These are phyloP conservation scores for Oreonectes daqikongensis DNA, from an alignment of 2,797 vertebrate genomes.

Conservation along the genomic window DNA sequence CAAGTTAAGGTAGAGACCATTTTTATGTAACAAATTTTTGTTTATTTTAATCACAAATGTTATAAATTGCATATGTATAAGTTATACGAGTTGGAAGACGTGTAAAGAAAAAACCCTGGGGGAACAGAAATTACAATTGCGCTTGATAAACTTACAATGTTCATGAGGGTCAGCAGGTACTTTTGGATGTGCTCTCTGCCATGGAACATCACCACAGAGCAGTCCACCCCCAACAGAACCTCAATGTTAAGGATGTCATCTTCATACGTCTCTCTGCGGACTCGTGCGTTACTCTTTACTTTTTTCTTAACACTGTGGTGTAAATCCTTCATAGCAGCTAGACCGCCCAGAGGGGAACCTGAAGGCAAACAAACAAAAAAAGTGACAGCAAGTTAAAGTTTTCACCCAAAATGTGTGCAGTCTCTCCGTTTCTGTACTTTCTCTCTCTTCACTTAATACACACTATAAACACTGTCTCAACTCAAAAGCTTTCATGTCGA, in stretches of 20 bases:
- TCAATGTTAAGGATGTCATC: slow-evolving; percentile 86
- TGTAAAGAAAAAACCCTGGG: too few relatives aligned
- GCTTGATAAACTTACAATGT: slow-evolving; percentile 83
- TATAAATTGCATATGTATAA: too few relatives aligned
- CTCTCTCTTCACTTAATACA: slow-evolving; percentile 8
- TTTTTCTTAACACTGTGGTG: slow-evolving; percentile 66
- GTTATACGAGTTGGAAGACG: too few relatives aligned
- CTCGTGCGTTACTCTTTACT: slow-evolving; percentile 64
- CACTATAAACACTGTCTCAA: slow-evolving; percentile 11
- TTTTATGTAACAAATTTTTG: too few relatives aligned
- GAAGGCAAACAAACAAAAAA: slow-evolving; percentile 47
- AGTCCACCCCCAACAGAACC: slow-evolving; percentile 91
- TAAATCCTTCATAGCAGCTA: slow-evolving; percentile 61
- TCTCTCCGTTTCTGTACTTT: not conserved
- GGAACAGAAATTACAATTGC: too few relatives aligned
- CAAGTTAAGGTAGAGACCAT: too few relatives aligned
- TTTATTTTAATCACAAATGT: too few relatives aligned
- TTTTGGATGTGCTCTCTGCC: slow-evolving; percentile 93
- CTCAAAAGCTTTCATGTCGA: slow-evolving; percentile 34
- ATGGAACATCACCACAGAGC: slow-evolving; percentile 92
- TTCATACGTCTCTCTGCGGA: slow-evolving; percentile 68
- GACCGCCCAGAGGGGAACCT: slow-evolving; percentile 66
- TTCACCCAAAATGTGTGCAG: not conserved
- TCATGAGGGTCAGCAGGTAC: slow-evolving; percentile 95
- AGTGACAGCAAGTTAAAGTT: not conserved